Evolutionary conservation across 30 jellyfish, hydroid and myxozoan species (phyloP).

Genomic region (Turritopsis dohrnii): DNA sequence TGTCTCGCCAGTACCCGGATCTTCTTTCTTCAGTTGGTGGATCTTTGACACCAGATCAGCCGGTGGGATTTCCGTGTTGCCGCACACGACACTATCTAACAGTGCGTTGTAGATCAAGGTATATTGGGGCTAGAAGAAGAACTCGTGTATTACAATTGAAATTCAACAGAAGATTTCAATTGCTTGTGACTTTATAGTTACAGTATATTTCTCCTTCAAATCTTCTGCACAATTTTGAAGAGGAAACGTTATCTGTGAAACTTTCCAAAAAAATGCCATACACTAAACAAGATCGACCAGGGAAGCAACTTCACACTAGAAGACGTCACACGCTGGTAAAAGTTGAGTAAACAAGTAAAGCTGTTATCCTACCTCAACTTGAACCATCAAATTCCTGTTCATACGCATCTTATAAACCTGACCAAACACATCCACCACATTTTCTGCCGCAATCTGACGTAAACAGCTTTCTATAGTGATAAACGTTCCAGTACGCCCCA

Average conservation of each 20-base stretch:
- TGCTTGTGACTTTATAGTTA: no score
- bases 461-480: slow-evolving; percentile 81
- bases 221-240: no score
- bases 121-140: slow-evolving; percentile 65
- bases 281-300: no score
- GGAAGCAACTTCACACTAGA: no score
- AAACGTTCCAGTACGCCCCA: slow-evolving; percentile 92
- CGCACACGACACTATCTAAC: slow-evolving; percentile 87
- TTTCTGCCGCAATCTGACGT: slow-evolving; percentile 73
- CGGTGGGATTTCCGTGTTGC: slow-evolving; percentile 86
- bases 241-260: no score
- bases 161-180: no score
- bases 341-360: background rate
- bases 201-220: no score
- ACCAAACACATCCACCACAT: slow-evolving; percentile 73
- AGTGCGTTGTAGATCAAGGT: slow-evolving; percentile 83
- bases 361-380: slow-evolving; percentile 59
- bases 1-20: slow-evolving; percentile 75
- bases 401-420: slow-evolving; percentile 57
- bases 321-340: no score
- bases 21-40: slow-evolving; percentile 60
- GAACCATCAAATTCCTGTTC: slow-evolving; percentile 90
- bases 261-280: no score
- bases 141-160: no score
- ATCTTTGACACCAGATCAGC: slow-evolving; percentile 69